phyloP scores from a whole-genome alignment of 2,888 invertebrate genomes.

The Erebia palarica region DNA sequence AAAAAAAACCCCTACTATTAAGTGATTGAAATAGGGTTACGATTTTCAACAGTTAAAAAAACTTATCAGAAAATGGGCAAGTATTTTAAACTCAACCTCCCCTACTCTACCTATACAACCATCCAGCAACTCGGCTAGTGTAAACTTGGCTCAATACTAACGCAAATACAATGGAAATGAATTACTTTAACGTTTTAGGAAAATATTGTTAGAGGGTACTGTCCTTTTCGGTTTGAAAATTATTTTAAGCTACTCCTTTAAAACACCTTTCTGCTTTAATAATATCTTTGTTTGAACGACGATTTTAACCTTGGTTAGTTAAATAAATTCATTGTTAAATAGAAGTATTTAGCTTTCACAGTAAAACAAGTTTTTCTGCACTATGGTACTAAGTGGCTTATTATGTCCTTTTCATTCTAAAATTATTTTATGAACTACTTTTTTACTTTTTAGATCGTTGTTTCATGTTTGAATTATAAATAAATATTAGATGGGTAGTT shows the following conservation, averaged over 20 bases:
- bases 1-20: no score
- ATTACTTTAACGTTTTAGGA: constrained; percentile 19
- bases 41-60: no score
- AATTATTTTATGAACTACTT: not conserved
- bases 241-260: constrained; percentile 11
- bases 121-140: not conserved
- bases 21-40: no score
- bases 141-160: not conserved
- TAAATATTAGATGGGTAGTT: no score
- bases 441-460: not conserved
- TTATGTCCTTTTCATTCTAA: not conserved
- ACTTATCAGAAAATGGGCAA: no score
- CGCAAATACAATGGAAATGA: constrained; percentile 18
- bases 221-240: constrained; percentile 8
- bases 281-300: constrained; percentile 2
- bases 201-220: constrained; percentile 8
- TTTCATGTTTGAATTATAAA: no score
- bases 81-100: no score
- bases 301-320: not conserved
- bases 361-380: not conserved
- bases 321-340: not conserved
- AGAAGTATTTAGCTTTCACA: not conserved
- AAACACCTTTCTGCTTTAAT: constrained; percentile 17
- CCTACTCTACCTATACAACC: not conserved
- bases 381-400: not conserved